Conservation (phyloP, 2,888 invertebrate species). For the Ceraclea dissimilis region DNA sequence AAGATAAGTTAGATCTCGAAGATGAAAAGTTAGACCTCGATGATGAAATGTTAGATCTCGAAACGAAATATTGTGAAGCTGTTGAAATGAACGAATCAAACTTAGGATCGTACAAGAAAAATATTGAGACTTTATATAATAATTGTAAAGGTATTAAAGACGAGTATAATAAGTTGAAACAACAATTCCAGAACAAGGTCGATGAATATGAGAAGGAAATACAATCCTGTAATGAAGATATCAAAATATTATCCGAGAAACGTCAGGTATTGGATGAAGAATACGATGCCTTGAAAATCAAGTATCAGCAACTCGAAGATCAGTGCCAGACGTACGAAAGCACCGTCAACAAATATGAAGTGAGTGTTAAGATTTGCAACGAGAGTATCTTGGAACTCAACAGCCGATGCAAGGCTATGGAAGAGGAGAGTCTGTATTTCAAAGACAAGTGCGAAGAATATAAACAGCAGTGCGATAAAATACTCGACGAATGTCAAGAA, state of each 20-base stretch:
- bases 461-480: background rate
- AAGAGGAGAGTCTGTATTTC: background rate
- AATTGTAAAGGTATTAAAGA: conserved; percentile 1
- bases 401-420: background rate
- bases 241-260: background rate
- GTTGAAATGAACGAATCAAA: background rate
- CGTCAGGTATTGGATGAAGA: background rate
- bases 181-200: background rate
- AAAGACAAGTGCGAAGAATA: background rate
- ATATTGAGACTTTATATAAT: background rate
- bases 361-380: background rate
- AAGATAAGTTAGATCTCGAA: conserved; percentile 23
- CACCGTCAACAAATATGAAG: background rate
- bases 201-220: background rate
- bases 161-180: background rate
- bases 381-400: background rate
- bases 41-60: conserved; percentile 23
- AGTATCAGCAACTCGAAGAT: background rate
- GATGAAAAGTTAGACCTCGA: conserved; percentile 23
- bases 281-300: background rate
- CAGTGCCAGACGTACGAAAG: background rate
- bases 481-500: background rate
- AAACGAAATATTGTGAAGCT: background rate
- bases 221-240: background rate
- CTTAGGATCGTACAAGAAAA: background rate